Evolutionary conservation across 2,888 invertebrate species (phyloP).

Genomic region (Oscheius sp.): DNA sequence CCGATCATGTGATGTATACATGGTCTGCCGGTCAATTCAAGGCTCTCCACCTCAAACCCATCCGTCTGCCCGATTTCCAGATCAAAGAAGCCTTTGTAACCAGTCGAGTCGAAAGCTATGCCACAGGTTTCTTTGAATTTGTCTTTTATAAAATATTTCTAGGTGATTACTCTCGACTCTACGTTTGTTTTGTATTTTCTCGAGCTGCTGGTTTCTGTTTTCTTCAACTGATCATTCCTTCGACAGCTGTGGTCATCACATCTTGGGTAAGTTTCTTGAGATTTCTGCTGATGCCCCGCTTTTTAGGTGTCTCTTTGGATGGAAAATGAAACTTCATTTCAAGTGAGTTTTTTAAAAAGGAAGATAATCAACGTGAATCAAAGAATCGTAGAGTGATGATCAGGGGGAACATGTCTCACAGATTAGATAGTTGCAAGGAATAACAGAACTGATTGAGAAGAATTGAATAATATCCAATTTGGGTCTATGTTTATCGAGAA

Average conservation of each 20-base stretch:
- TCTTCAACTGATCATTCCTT: conserved; percentile 70
- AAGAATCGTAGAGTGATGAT: not conserved
- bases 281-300: not conserved
- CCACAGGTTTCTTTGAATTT: conserved; percentile 62
- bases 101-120: conserved; percentile 65
- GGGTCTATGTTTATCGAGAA: too few relatives aligned
- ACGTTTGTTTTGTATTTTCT: conserved; percentile 71
- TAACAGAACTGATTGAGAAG: too few relatives aligned
- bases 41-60: conserved; percentile 59
- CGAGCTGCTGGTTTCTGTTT: conserved; percentile 72
- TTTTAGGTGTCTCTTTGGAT: conserved; percentile 68
- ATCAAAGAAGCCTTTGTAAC: conserved; percentile 69
- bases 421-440: too few relatives aligned
- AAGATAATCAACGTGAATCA: not conserved
- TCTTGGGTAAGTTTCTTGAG: conserved; percentile 61
- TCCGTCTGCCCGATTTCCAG: conserved; percentile 69
- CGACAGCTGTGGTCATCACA: conserved; percentile 73
- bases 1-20: conserved; percentile 64
- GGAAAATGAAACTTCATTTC: conserved; percentile 70
- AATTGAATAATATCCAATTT: too few relatives aligned
- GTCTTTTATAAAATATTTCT: not conserved
- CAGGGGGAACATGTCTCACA: too few relatives aligned
- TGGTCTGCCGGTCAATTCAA: conserved; percentile 64
- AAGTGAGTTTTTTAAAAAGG: conserved; percentile 31
- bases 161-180: conserved; percentile 72